Evolutionary conservation across 2,797 vertebrate species (phyloP).

Genomic region (Amblyopsis hoosieri): DNA sequence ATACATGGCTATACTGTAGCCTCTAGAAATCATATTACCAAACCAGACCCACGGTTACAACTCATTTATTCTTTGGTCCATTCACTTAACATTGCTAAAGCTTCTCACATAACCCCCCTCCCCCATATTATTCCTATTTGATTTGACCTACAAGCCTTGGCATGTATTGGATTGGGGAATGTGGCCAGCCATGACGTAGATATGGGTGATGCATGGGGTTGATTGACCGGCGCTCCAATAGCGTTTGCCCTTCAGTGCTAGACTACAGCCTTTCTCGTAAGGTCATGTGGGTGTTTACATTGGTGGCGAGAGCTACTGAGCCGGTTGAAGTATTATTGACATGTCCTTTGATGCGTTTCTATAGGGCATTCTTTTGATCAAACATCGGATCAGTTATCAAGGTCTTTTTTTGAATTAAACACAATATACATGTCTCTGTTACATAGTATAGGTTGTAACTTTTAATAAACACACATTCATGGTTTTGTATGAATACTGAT

Average conservation of each 20-base stretch:
- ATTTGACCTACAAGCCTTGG: slow-evolving; percentile 13
- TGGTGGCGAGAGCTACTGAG: slow-evolving; percentile 32
- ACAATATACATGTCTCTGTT: neutral
- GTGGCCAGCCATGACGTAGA: slow-evolving; percentile 38
- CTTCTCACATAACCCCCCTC: slow-evolving; percentile 10
- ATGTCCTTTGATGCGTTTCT: slow-evolving; percentile 16
- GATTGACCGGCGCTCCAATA: slow-evolving; percentile 31
- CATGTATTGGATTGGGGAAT: slow-evolving; percentile 39
- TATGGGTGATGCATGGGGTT: slow-evolving; percentile 14
- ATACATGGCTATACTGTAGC: too few species aligned
- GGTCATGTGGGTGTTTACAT: slow-evolving; percentile 52
- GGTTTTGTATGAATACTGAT: neutral
- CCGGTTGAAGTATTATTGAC: slow-evolving; percentile 60
- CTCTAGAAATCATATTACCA: slow-evolving; percentile 10
- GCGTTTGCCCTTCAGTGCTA: slow-evolving; percentile 31
- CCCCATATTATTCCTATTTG: slow-evolving; percentile 18
- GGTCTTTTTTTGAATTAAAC: neutral
- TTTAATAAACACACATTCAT: neutral
- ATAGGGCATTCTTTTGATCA: neutral
- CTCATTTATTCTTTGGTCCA: slow-evolving; percentile 28
- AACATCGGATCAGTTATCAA: neutral
- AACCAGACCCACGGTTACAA: slow-evolving; percentile 26
- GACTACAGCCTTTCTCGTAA: slow-evolving; percentile 38
- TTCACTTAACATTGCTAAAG: slow-evolving; percentile 21
- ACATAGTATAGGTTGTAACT: neutral